These are phyloP conservation scores for Aphis gossypii DNA, from an alignment of 1,140 invertebrate species.

Conservation along the genomic window DNA sequence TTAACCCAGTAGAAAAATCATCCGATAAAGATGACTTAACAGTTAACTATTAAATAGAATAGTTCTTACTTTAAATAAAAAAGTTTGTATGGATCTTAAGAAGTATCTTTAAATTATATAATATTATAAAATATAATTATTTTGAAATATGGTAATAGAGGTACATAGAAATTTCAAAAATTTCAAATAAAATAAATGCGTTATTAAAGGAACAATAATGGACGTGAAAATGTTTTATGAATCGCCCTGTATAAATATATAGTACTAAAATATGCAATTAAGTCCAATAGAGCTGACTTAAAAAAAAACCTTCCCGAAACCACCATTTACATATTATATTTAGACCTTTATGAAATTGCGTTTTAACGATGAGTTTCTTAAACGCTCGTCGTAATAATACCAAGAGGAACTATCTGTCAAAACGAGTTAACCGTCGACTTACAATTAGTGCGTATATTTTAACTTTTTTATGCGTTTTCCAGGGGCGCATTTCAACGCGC, in stretches of 20 bases:
- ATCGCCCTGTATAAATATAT: background rate
- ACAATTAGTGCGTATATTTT: background rate
- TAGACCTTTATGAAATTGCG: background rate
- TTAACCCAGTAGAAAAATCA: background rate
- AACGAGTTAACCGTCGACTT: background rate
- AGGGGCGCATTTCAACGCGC: background rate
- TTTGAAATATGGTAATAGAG: background rate
- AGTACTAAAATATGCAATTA: slow-evolving; percentile 14
- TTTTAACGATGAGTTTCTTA: slow-evolving; percentile 26
- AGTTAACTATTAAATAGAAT: background rate
- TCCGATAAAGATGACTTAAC: background rate
- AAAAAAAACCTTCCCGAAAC: slow-evolving; percentile 7
- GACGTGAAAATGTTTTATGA: background rate
- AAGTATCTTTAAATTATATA: background rate
- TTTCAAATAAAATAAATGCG: background rate
- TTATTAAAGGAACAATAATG: background rate
- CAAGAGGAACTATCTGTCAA: background rate
- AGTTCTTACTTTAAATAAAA: background rate
- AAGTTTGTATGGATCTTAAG: background rate
- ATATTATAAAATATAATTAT: background rate
- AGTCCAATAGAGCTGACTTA: background rate
- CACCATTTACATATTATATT: slow-evolving; percentile 15
- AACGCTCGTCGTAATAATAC: background rate
- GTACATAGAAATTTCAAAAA: background rate
- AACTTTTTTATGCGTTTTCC: background rate